Evolutionary conservation across 2,113 vertebrate genomes (phyloP), one percentile per base, ranked within the genome.

Genomic region (Rana temporaria): DNA sequence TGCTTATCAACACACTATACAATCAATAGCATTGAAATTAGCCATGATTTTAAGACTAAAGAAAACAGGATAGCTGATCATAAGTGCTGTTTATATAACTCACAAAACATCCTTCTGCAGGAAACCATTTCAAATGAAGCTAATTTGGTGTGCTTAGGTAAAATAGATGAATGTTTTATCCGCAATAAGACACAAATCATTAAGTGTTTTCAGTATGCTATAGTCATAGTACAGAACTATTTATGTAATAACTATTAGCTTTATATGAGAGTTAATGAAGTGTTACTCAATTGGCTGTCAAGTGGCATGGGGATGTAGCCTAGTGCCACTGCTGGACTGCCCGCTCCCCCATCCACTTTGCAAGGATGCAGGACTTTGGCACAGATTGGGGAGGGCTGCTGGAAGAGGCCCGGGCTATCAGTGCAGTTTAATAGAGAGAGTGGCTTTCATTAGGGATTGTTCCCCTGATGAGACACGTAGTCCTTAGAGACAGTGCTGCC

Each of bases 11-110:
- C 68, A 82, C 70, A 57, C 56, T 52, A 42, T 70, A 53, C 59
- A 82, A 82, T 82, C 79, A 82, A 82, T 82, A 82, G 18, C n/a
- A 55, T 70, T 64, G 79, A 80, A 80, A 68, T 81, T 68, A 72
- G 56, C 59, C 42, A 11, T 81, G 68, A 64, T 53, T 81, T 60
- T 70, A 81, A 71, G 68, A 42, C 56, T 26, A 63, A 26, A 81
- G 52, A 64, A 81, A 64, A 72, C 57, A 72, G 20, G 76, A 70
- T 20, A 70, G 68, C 26, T 72, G 42, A 63, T 81, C 20, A 60
- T 72, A 72, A 72, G 68, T 64, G 42, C 19, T 34, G 17, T 30
- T 72, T 72, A 64, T 34, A 72, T 74, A 17, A 16, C 71, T 32
- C 4, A 60, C 53, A 34, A 74, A 59, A 32, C 56, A 19, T 79